These are phyloP conservation scores for Sterrhoptilus dennistouni DNA, from an alignment of 2,113 vertebrate genomes.

Conservation along the genomic window DNA sequence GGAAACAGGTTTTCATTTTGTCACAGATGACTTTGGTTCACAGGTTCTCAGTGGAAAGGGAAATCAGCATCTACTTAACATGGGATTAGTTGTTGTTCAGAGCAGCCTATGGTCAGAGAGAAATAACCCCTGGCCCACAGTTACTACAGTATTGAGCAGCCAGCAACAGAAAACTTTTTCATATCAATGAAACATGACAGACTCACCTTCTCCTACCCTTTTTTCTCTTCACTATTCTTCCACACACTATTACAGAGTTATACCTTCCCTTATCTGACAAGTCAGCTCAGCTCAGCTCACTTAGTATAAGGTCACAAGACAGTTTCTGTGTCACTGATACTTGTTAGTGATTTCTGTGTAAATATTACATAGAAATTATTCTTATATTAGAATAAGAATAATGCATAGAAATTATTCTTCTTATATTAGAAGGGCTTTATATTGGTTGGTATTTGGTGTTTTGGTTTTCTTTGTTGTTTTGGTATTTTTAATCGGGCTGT, in stretches of 20 bases:
- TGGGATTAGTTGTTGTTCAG: background rate
- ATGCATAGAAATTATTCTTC: background rate
- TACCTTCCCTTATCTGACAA: background rate
- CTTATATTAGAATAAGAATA: background rate
- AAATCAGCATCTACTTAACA: background rate
- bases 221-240: background rate
- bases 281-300: background rate
- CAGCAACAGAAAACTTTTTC: background rate
- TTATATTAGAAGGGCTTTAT: background rate
- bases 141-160: background rate
- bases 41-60: constrained; percentile 8
- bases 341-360: background rate
- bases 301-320: background rate
- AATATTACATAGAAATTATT: background rate
- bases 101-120: background rate
- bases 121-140: background rate
- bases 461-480: background rate
- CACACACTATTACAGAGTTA: background rate
- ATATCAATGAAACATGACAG: background rate
- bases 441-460: background rate
- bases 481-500: accelerated
- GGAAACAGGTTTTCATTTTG: constrained; percentile 64
- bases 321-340: background rate
- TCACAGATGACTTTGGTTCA: background rate
- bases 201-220: background rate